These are phyloP conservation scores for Deroptyus accipitrinus DNA, from an alignment of 2,113 vertebrate genomes.

Conservation along the genomic window DNA sequence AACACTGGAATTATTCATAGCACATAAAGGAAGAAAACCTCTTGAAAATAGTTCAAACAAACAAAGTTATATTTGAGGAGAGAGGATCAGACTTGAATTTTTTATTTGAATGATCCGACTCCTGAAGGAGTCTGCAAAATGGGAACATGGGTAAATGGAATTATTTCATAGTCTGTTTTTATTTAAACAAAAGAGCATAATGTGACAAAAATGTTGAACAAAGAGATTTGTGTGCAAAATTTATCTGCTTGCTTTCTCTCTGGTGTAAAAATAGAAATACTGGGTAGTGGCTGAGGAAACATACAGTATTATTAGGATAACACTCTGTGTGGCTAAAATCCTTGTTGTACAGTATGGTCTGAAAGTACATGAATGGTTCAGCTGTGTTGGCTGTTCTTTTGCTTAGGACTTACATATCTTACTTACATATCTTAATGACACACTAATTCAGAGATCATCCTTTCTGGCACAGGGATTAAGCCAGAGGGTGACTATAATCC, in stretches of 20 bases:
- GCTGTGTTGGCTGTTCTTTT: neutral
- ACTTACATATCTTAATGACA: neutral
- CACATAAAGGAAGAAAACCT: constrained; percentile 24
- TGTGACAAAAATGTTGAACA: neutral
- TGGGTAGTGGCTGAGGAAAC: neutral
- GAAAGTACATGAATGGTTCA: neutral
- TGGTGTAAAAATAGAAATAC: neutral
- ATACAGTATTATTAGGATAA: neutral
- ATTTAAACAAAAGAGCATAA: neutral
- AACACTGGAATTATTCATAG: constrained; percentile 47
- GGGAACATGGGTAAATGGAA: neutral
- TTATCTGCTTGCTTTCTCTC: neutral
- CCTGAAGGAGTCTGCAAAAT: constrained; percentile 31
- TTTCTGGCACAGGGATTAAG: constrained; percentile 2
- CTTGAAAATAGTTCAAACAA: constrained; percentile 28
- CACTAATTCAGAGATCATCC: neutral
- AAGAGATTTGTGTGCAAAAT: neutral
- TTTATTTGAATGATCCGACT: neutral
- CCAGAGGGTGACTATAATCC: neutral
- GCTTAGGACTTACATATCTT: neutral
- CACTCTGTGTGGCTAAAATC: neutral
- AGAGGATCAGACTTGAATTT: neutral
- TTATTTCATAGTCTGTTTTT: neutral
- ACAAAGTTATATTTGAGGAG: neutral
- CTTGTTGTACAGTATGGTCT: neutral